Evolutionary conservation across 2,888 invertebrate species (phyloP).

Genomic region (Galeruca laticollis): DNA sequence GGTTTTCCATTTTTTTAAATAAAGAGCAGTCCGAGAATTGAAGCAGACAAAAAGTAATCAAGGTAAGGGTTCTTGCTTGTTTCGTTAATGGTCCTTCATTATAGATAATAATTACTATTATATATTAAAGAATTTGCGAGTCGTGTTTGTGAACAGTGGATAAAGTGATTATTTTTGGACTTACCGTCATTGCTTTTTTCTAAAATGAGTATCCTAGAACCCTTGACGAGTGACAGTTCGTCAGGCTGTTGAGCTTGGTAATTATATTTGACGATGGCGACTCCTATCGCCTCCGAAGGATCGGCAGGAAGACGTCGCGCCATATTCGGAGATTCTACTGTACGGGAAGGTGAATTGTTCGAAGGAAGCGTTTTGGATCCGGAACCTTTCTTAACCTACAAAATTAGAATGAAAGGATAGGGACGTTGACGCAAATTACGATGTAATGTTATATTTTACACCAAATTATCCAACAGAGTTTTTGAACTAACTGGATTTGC

Average conservation of each 20-base stretch:
- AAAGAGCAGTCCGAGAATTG: too few relatives aligned
- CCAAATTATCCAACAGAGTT: too few relatives aligned
- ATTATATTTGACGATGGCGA: slow-evolving; percentile 95
- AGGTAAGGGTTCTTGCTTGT: too few relatives aligned
- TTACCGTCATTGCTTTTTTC: slow-evolving; percentile 96
- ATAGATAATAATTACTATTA: too few relatives aligned
- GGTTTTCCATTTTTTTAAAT: too few relatives aligned
- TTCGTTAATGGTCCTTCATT: too few relatives aligned
- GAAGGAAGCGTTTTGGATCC: slow-evolving; percentile 89
- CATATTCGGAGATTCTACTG: slow-evolving; percentile 80
- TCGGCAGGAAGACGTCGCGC: slow-evolving; percentile 82
- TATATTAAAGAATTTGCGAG: not conserved
- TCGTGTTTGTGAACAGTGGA: too few relatives aligned
- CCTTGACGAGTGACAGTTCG: slow-evolving; percentile 94
- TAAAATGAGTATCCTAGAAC: slow-evolving; percentile 92
- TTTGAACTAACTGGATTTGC: too few relatives aligned
- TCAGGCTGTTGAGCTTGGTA: slow-evolving; percentile 96
- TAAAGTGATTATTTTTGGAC: slow-evolving; percentile 10
- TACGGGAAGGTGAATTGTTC: slow-evolving; percentile 86
- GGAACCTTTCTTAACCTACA: slow-evolving; percentile 71
- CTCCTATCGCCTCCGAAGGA: slow-evolving; percentile 87
- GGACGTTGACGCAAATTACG: too few relatives aligned
- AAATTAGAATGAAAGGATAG: not conserved
- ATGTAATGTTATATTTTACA: too few relatives aligned
- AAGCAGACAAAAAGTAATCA: too few relatives aligned